These are phyloP conservation scores for Ambastaia sidthimunki DNA, from an alignment of 2,797 vertebrate genomes.

Conservation along the genomic window DNA sequence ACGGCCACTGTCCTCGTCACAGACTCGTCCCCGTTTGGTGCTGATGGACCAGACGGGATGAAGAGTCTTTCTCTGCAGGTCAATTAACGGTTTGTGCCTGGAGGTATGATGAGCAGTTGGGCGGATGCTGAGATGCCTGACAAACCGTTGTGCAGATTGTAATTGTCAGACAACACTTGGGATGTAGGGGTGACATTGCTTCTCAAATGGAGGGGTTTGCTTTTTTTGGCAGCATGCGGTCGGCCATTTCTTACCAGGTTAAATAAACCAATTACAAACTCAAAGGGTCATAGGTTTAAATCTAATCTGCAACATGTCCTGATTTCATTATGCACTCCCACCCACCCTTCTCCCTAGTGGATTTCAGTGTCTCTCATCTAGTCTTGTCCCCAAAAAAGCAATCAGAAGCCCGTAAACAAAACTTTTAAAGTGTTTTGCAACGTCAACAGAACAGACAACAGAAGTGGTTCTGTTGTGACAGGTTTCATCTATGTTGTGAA, in stretches of 20 bases:
- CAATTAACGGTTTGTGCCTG: conserved; percentile 63
- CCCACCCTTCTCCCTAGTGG: not conserved
- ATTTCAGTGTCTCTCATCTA: not conserved
- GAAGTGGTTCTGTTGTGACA: conserved; percentile 37
- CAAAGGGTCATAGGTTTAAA: not conserved
- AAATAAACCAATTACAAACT: not conserved
- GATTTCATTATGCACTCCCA: not conserved
- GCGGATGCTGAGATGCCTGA: conserved; percentile 52
- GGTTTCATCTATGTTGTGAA: conserved; percentile 37
- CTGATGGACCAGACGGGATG: conserved; percentile 47
- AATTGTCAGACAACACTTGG: conserved; percentile 62
- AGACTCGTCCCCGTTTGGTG: conserved; percentile 40
- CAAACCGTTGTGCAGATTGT: conserved; percentile 60
- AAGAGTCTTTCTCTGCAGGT: conserved; percentile 53
- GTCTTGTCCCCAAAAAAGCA: not conserved
- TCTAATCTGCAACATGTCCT: not conserved
- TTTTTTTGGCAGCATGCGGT: conserved; percentile 53
- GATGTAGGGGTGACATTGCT: conserved; percentile 40
- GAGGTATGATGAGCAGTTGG: conserved; percentile 44
- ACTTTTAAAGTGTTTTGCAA: conserved; percentile 20
- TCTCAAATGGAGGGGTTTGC: conserved; percentile 24
- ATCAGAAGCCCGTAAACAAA: conserved; percentile 17
- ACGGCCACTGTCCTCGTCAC: conserved; percentile 37
- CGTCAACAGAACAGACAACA: conserved; percentile 65
- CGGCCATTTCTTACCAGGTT: conserved; percentile 17